phyloP scores from a whole-genome alignment of 1,140 invertebrate genomes.

The Teleogryllus occipitalis region DNA sequence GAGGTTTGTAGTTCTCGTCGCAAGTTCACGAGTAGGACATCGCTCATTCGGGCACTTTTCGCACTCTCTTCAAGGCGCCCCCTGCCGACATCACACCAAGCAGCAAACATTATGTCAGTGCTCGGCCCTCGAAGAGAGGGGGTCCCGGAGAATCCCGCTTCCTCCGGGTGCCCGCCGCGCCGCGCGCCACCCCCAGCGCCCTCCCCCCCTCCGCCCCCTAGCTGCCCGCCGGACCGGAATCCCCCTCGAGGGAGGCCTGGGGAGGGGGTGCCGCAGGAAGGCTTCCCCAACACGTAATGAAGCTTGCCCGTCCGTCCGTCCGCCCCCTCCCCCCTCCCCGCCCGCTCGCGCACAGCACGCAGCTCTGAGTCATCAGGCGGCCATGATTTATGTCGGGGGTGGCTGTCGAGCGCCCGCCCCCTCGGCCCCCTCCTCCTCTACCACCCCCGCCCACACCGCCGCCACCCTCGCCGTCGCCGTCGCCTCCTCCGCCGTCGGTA shows the following conservation, averaged over 20 bases:
- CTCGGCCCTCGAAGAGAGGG: background rate
- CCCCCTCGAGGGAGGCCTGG: background rate
- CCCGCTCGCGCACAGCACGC: background rate
- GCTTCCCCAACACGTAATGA: slow-evolving; percentile 1
- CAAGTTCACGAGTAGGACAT: too few relatives aligned
- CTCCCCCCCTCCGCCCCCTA: background rate
- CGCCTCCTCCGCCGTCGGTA: background rate
- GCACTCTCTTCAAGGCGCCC: background rate
- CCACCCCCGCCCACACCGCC: too few relatives aligned
- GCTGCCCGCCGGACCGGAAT: background rate
- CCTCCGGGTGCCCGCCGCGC: background rate
- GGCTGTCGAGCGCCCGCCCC: background rate
- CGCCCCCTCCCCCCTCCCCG: too few relatives aligned
- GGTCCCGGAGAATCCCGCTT: too few relatives aligned
- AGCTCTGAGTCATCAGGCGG: background rate
- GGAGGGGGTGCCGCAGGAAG: too few relatives aligned
- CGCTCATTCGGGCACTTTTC: too few relatives aligned
- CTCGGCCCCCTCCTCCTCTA: background rate
- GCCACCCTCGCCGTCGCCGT: too few relatives aligned
- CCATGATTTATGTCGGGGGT: slow-evolving; percentile 3
- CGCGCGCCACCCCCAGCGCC: too few relatives aligned
- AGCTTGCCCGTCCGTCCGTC: background rate
- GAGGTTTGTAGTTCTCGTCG: too few relatives aligned
- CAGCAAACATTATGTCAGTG: background rate
- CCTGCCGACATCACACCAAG: background rate